These are phyloP conservation scores for Plutella xylostella DNA, from an alignment of 2,888 invertebrate species.

Conservation along the genomic window DNA sequence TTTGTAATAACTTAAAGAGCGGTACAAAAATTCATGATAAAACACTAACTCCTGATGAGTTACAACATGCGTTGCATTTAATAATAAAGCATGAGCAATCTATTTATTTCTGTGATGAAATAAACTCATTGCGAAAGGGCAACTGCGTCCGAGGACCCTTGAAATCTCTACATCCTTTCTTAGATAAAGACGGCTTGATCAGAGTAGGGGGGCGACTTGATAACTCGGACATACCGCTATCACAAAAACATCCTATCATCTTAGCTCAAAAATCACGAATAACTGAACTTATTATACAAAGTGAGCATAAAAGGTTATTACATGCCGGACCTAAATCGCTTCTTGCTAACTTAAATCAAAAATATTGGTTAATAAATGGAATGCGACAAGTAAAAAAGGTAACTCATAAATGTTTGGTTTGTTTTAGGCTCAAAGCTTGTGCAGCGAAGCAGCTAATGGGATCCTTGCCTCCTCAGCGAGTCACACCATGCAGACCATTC, in stretches of 20 bases:
- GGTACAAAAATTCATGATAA: not conserved
- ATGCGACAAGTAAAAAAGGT: slow-evolving; percentile 17
- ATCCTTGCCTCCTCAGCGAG: slow-evolving; percentile 12
- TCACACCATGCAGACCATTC: slow-evolving; percentile 12
- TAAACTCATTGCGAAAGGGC: not conserved
- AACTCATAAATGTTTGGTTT: slow-evolving; percentile 16
- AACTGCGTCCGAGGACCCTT: not conserved
- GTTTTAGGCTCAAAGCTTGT: slow-evolving; percentile 17
- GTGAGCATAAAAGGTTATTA: slow-evolving; percentile 11
- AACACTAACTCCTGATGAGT: not conserved
- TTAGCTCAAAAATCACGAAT: not conserved
- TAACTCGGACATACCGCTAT: not conserved
- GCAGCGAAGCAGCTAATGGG: slow-evolving; percentile 17
- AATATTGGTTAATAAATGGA: slow-evolving; percentile 17
- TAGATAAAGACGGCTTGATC: slow-evolving; percentile 1
- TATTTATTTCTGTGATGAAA: not conserved
- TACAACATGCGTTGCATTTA: not conserved
- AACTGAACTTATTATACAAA: not conserved
- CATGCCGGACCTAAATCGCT: slow-evolving; percentile 13
- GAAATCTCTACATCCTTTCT: slow-evolving; percentile 1
- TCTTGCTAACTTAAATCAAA: slow-evolving; percentile 10
- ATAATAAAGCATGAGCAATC: not conserved
- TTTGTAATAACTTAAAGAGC: not conserved
- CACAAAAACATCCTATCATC: slow-evolving; percentile 6
- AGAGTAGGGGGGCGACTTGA: slow-evolving; percentile 4